These are phyloP conservation scores for Sapajus apella DNA, from an alignment of 2,113 vertebrate species.

Conservation along the genomic window DNA sequence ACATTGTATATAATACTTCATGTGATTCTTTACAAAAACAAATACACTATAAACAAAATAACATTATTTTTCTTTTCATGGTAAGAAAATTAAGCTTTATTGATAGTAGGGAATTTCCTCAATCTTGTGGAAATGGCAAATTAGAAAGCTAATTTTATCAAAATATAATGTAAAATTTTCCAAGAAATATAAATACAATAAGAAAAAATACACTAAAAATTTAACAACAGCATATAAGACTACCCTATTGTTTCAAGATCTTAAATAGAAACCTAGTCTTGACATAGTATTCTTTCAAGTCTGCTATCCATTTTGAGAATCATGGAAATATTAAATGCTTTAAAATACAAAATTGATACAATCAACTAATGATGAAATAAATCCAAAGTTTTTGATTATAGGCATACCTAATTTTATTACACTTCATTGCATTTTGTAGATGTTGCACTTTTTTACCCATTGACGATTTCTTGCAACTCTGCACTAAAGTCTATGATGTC, in stretches of 20 bases:
- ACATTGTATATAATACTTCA: not conserved
- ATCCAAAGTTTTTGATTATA: not conserved
- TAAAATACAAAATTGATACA: not conserved
- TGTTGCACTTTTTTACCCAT: not conserved
- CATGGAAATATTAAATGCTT: not conserved
- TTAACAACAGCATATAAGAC: not conserved
- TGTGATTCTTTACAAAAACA: not conserved
- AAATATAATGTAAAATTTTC: not conserved
- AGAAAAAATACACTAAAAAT: not conserved
- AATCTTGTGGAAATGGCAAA: not conserved
- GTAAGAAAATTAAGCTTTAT: not conserved
- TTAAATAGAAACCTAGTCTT: not conserved
- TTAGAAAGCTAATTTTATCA: not conserved
- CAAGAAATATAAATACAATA: not conserved
- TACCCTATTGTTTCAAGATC: not conserved
- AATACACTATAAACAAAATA: not conserved
- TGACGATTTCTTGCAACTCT: not conserved
- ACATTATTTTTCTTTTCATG: not conserved
- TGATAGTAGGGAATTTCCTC: not conserved
- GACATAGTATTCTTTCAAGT: not conserved
- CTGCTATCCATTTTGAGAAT: not conserved
- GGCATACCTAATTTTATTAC: not conserved
- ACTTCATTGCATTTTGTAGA: not conserved
- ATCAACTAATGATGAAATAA: not conserved
- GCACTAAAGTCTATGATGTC: not conserved